Base-by-base conservation (phyloP, 2,113 vertebrate genomes). In the Lycocorax pyrrhopterus region DNA sequence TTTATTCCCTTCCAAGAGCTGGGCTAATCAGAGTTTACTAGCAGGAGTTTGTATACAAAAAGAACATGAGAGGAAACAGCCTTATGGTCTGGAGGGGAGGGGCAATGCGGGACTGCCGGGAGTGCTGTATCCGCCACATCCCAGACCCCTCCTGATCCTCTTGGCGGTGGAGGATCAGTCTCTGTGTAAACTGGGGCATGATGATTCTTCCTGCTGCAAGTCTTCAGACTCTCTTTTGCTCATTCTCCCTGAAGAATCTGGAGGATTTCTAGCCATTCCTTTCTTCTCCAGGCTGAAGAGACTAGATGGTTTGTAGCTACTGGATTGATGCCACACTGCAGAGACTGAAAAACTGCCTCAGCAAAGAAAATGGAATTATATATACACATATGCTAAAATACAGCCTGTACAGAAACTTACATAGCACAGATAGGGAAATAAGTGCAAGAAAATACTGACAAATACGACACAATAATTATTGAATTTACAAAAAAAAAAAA, bases 91-190 rank as follows among this genome's bases (percentile, higher is more conserved):
- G 64, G 41, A 81, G n/a, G 30, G 43, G 33, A 62, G 11, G 8
- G 16, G 23, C 0, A 0, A 26, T 56, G 47, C 5, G 3, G 52
- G 63, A 47, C 49, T 53, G 22, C 62, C 0, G 0, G 16, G 29
- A 13, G 52, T 75, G 74, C 56, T 62, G 12, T 23, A 23, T 21
- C 33, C 10, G 13, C 25, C 0, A 0, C 22, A n/a, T 73, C 46
- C 67, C 62, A 74, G 7, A 37, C 6, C 13, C 13, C 23, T 60
- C 74, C 37, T 14, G 6, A 37, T 67, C 30, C 26, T 63, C 58
- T 37, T 51, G 67, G 22, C 62, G 58, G 21, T n/a, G 35, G 39
- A 64, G 10, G 44, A 39, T 23, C 43, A n/a, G 27, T 39, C 23
- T 62, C 37, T 6, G 1, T 71, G 52, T 29, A 60, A 62, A 37